Percentiles rank a stretch among this genome's conserved stretches.
These are phyloP conservation scores for Cheiracanthium punctorium DNA, from an alignment of 2,888 invertebrate species.

Conservation along the genomic window DNA sequence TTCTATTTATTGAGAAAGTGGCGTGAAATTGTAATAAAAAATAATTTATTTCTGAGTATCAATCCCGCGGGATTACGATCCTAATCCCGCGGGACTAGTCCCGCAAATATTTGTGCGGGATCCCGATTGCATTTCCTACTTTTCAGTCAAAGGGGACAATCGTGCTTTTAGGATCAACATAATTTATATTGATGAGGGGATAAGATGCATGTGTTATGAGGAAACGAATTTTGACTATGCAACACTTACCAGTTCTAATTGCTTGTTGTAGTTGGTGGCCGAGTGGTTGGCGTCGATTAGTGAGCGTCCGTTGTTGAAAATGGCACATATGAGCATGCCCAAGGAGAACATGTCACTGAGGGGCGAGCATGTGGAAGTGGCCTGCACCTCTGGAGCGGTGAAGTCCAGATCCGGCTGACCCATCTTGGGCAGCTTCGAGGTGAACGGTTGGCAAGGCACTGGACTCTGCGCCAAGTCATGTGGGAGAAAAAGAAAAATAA, in stretches of 20 bases:
- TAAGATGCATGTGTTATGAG: too few species aligned
- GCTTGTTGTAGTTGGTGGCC: constrained; percentile 90
- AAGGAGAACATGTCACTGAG: constrained; percentile 97
- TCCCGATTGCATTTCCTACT: too few species aligned
- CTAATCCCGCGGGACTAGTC: too few species aligned
- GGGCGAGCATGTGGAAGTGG: constrained; percentile 86
- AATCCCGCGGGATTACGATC: too few species aligned
- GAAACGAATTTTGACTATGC: too few species aligned
- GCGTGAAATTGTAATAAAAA: too few species aligned
- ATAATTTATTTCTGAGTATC: too few species aligned
- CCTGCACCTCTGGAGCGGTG: constrained; percentile 94
- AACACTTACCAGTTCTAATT: constrained; percentile 88
- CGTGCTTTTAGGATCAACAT: too few species aligned
- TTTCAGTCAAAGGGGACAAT: too few species aligned
- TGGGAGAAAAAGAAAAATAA: neutral
- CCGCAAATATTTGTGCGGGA: too few species aligned
- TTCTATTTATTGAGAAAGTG: too few species aligned
- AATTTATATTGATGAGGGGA: too few species aligned
- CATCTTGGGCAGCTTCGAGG: constrained; percentile 91
- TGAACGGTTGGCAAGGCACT: constrained; percentile 90
- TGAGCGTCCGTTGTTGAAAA: constrained; percentile 92
- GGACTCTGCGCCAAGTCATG: constrained; percentile 80
- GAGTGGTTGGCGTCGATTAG: constrained; percentile 94
- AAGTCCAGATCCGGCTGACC: constrained; percentile 96
- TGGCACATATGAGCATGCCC: constrained; percentile 93